Evolutionary conservation across 2,888 invertebrate species (phyloP).

Genomic region (Furcula furcula): DNA sequence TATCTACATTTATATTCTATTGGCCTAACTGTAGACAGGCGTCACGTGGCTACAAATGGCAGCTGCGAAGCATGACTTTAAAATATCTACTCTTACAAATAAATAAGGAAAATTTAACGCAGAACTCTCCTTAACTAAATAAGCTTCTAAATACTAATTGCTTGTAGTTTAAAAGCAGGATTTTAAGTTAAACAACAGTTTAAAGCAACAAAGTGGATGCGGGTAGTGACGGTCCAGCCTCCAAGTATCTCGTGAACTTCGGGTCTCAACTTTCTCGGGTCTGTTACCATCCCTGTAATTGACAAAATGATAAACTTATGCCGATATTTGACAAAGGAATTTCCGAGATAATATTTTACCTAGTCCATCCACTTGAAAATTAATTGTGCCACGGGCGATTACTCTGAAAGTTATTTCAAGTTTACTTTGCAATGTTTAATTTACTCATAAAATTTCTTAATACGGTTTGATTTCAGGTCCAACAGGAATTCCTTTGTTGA

Average conservation of each 20-base stretch:
- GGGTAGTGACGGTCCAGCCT: constrained; percentile 70
- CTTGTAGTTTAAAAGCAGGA: constrained; percentile 66
- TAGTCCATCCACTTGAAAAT: constrained; percentile 2
- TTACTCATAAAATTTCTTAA: neutral
- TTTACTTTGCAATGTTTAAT: neutral
- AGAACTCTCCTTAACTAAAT: constrained; percentile 58
- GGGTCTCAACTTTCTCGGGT: constrained; percentile 58
- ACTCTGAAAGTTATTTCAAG: neutral
- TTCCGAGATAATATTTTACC: constrained; percentile 16
- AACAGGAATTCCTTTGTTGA: constrained; percentile 26
- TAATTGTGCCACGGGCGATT: neutral
- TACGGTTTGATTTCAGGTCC: neutral
- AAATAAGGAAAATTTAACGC: constrained; percentile 36
- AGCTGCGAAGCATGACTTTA: constrained; percentile 52
- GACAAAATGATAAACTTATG: constrained; percentile 41
- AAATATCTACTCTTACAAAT: constrained; percentile 16
- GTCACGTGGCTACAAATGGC: constrained; percentile 40
- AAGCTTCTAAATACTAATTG: constrained; percentile 55
- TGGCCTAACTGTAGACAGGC: constrained; percentile 33
- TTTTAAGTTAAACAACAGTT: constrained; percentile 56
- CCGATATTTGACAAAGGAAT: constrained; percentile 52
- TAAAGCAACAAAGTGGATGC: constrained; percentile 66
- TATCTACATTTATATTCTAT: constrained; percentile 38
- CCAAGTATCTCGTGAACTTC: constrained; percentile 72
- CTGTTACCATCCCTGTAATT: constrained; percentile 54